Percentiles rank a stretch among this genome's conserved stretches.
These are phyloP conservation scores for Entelurus aequoreus DNA, from an alignment of 2,113 vertebrate genomes.

Conservation along the genomic window DNA sequence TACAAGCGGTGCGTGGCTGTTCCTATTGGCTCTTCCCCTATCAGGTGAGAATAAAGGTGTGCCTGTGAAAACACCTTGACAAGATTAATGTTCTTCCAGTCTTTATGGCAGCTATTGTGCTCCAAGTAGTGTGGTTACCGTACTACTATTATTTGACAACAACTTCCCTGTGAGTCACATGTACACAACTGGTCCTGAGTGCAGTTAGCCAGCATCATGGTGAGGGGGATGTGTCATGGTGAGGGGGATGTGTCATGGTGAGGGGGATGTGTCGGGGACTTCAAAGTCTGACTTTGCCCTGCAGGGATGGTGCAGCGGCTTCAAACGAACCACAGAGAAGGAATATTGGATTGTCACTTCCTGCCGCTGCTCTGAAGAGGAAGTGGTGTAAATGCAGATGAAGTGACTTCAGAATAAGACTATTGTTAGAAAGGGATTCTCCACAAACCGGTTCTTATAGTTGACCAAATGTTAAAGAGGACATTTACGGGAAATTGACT, in stretches of 20 bases:
- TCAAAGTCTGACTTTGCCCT: background rate
- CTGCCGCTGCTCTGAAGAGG: slow-evolving; percentile 30
- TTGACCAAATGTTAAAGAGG: too few relatives aligned
- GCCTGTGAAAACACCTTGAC: slow-evolving; percentile 12
- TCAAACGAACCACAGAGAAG: background rate
- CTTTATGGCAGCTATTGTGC: too few relatives aligned
- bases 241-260: too few relatives aligned
- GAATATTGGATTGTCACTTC: slow-evolving; percentile 30
- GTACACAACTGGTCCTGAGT: background rate
- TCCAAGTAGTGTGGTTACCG: too few relatives aligned
- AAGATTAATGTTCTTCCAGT: background rate
- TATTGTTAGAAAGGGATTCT: too few relatives aligned
- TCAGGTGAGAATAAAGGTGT: slow-evolving; percentile 18
- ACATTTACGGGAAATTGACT: too few relatives aligned
- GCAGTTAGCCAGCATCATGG: too few relatives aligned
- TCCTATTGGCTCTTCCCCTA: background rate
- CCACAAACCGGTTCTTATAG: too few relatives aligned
- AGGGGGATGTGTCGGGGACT: too few relatives aligned
- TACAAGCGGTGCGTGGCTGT: too few relatives aligned
- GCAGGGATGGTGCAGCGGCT: too few relatives aligned
- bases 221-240: background rate
- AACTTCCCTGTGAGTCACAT: slow-evolving; percentile 34
- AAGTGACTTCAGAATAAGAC: too few relatives aligned
- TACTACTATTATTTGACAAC: slow-evolving; percentile 16
- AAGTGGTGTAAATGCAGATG: slow-evolving; percentile 18